Conservation (phyloP, 2,888 invertebrate genomes). For the Petrolisthes manimaculis region DNA sequence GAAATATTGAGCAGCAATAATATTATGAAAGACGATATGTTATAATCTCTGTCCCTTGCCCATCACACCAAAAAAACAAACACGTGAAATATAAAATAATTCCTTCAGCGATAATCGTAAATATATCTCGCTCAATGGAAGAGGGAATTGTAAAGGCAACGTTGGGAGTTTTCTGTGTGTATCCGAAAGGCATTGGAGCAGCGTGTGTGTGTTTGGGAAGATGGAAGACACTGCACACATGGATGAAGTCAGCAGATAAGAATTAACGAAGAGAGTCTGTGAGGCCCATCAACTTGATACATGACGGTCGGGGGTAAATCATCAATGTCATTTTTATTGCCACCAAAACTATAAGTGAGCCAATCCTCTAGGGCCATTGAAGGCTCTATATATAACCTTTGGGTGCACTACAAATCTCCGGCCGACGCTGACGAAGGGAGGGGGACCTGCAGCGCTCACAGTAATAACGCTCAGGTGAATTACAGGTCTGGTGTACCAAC, state of each 20-base stretch:
- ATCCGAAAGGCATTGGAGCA: too few relatives aligned
- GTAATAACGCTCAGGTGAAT: neutral
- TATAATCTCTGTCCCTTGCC: too few relatives aligned
- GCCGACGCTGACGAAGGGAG: neutral
- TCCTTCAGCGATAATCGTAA: too few relatives aligned
- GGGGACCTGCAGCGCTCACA: neutral
- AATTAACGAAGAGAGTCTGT: neutral
- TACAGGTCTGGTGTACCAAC: too few relatives aligned
- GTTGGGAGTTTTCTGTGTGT: too few relatives aligned
- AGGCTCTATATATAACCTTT: neutral
- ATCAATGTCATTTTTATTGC: constrained; percentile 3
- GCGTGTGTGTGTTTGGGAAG: too few relatives aligned
- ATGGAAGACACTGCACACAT: neutral
- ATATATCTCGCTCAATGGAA: too few relatives aligned
- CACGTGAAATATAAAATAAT: too few relatives aligned
- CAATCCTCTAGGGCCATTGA: neutral
- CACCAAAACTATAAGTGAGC: neutral
- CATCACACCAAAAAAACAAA: too few relatives aligned
- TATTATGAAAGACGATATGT: too few relatives aligned
- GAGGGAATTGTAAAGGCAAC: too few relatives aligned
- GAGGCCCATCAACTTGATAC: neutral
- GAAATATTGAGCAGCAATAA: too few relatives aligned
- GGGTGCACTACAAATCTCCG: neutral
- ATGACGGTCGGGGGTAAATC: neutral
- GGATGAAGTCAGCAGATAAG: neutral